phyloP scores from a whole-genome alignment of 2,797 vertebrate genomes.

The Macropodus opercularis region DNA sequence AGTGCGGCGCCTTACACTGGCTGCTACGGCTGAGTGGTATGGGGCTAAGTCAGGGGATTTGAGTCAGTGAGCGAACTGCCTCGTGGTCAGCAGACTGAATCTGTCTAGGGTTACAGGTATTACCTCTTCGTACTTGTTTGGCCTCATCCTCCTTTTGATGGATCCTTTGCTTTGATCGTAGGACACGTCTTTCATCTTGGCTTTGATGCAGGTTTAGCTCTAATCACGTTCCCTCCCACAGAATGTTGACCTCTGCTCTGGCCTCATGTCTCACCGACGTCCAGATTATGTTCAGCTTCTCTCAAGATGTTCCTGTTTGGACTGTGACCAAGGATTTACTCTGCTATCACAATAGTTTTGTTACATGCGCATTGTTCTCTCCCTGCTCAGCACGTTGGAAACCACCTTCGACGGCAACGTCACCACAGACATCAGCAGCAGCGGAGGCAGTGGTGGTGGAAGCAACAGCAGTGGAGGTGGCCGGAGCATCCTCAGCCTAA shows the following conservation, averaged over 20 bases:
- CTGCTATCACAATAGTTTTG: too few species aligned
- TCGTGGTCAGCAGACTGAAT: constrained; percentile 54
- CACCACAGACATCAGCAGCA: constrained; percentile 89
- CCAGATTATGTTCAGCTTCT: constrained; percentile 12
- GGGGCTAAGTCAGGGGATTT: constrained; percentile 36
- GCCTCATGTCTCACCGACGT: constrained; percentile 17
- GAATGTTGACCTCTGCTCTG: constrained; percentile 6
- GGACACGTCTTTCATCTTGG: constrained; percentile 36
- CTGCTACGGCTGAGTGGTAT: constrained; percentile 36
- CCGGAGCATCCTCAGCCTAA: constrained; percentile 92
- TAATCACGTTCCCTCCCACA: constrained; percentile 35
- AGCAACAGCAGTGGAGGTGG: constrained; percentile 57
- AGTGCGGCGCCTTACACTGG: constrained; percentile 23
- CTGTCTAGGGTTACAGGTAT: constrained; percentile 42
- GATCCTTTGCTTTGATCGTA: constrained; percentile 52
- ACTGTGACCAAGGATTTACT: not conserved
- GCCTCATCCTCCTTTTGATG: constrained; percentile 31
- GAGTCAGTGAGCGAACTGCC: constrained; percentile 19
- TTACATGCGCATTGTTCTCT: not conserved
- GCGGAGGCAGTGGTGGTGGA: constrained; percentile 72
- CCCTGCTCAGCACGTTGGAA: constrained; percentile 87
- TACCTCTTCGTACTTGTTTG: constrained; percentile 9
- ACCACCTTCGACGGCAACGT: constrained; percentile 92
- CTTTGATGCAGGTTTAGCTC: constrained; percentile 53
- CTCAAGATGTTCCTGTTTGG: not conserved